phyloP scores from a whole-genome alignment of 2,797 vertebrate species.

The Rhabdomys pumilio region DNA sequence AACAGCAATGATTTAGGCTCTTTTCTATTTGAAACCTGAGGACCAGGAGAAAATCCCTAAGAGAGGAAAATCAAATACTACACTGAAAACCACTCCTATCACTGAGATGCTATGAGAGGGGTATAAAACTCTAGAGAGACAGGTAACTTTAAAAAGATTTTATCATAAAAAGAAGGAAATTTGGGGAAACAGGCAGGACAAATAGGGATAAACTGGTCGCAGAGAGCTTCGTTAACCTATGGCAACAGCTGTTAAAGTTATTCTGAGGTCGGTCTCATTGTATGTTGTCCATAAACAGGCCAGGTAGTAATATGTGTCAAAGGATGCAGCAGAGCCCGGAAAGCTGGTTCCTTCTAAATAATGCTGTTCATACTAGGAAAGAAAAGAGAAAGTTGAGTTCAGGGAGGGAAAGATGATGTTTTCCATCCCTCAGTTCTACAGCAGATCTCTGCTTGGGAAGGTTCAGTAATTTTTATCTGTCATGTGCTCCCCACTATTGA shows the following conservation, averaged over 20 bases:
- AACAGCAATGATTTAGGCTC: neutral
- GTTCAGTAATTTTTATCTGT: too few relatives aligned
- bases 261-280: neutral
- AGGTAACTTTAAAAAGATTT: neutral
- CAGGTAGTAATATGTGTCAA: neutral
- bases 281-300: neutral
- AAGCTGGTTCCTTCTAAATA: too few relatives aligned
- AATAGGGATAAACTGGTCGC: neutral
- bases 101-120: too few relatives aligned
- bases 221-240: neutral
- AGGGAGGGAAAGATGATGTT: too few relatives aligned
- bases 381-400: too few relatives aligned
- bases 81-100: too few relatives aligned
- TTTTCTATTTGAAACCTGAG: neutral
- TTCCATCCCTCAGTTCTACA: too few relatives aligned
- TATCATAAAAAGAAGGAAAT: neutral
- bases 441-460: too few relatives aligned
- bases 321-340: too few relatives aligned
- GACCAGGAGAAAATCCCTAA: neutral
- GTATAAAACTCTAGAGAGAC: too few relatives aligned
- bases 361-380: too few relatives aligned
- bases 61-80: neutral
- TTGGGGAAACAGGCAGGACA: neutral
- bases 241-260: neutral
- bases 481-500: too few relatives aligned